Conservation (phyloP, 37 sponge, comb jelly and placozoan genomes). For the Ianthella basta region DNA sequence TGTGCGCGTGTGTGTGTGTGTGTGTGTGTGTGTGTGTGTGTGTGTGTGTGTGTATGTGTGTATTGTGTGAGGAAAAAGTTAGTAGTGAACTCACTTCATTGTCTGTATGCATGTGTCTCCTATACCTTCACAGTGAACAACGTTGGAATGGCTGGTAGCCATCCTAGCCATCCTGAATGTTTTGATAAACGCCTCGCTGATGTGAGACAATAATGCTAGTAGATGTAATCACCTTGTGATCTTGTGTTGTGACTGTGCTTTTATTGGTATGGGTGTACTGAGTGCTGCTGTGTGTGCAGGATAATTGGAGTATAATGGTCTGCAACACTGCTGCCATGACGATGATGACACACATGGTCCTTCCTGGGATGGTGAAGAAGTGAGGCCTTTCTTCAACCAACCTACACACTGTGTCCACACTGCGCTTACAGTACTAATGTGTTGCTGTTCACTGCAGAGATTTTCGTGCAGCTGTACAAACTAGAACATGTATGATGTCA, state of each 20-base stretch:
- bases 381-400: neutral
- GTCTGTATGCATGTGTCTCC: neutral
- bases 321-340: conserved; percentile 31
- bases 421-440: no score
- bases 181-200: neutral
- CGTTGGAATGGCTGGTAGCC: conserved; percentile 3
- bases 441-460: no score
- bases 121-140: conserved; percentile 7
- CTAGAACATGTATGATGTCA: no score
- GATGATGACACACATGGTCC: conserved; percentile 25
- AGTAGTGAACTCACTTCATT: neutral
- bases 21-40: conserved; percentile 28
- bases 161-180: conserved; percentile 6
- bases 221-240: no score
- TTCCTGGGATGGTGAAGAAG: conserved; percentile 35
- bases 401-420: no score
- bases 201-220: neutral
- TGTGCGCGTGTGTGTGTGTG: conserved; percentile 28
- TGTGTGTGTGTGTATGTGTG: conserved; percentile 19
- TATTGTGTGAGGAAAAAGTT: neutral
- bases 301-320: conserved; percentile 9
- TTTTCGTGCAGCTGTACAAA: no score
- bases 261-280: no score
- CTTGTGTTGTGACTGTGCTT: no score
- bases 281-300: neutral